Evolutionary conservation across 2,113 vertebrate genomes (phyloP).

Genomic region (Nesogale talazaci): DNA sequence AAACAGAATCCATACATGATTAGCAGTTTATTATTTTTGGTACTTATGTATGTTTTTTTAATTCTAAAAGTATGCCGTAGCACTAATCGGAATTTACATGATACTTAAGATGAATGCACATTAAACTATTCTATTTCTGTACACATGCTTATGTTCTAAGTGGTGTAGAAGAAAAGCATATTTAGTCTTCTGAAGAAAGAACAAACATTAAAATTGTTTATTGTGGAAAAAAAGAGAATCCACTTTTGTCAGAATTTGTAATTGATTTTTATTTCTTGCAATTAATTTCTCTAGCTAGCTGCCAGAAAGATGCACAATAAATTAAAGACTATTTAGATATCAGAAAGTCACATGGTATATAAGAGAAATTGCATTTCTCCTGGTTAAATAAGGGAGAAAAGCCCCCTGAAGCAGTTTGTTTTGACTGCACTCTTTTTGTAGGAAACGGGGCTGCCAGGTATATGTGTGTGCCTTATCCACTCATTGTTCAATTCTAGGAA

Average conservation of each 20-base stretch:
- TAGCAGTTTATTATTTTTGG: not conserved
- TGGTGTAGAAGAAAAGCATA: not conserved
- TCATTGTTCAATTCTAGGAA: not conserved
- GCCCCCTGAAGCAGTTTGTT: not conserved
- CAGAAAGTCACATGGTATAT: not conserved
- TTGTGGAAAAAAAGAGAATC: constrained; percentile 6
- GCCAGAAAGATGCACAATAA: not conserved
- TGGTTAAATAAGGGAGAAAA: not conserved
- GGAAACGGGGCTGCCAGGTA: not conserved
- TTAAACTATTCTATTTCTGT: not conserved
- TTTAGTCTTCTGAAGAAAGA: constrained; percentile 29
- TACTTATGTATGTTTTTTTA: constrained; percentile 39
- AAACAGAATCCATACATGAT: not conserved
- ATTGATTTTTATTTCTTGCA: not conserved
- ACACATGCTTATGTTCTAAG: not conserved
- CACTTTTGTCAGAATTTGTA: not conserved
- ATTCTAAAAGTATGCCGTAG: not conserved
- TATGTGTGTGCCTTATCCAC: not conserved
- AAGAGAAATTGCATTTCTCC: not conserved
- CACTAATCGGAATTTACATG: not conserved
- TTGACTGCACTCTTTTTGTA: not conserved
- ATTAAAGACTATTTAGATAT: not conserved
- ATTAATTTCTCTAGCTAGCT: constrained; percentile 31
- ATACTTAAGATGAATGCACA: not conserved
- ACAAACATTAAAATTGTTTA: not conserved